These are phyloP conservation scores for Pangasius sanitwongsei DNA, from an alignment of 2,797 vertebrate genomes.

Conservation along the genomic window DNA sequence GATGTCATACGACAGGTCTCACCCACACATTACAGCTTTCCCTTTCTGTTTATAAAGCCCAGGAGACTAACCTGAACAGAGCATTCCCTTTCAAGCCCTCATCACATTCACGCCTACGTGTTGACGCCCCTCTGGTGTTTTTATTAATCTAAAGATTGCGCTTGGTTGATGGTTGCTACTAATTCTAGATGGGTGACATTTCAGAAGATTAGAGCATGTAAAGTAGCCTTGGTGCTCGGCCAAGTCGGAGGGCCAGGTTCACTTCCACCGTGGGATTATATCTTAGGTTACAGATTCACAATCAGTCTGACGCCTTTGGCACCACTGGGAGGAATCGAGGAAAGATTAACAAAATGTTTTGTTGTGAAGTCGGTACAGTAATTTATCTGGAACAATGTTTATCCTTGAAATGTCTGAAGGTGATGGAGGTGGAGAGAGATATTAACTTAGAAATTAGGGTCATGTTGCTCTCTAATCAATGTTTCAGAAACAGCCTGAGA, in stretches of 20 bases:
- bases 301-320: conserved; percentile 38
- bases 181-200: conserved; percentile 34
- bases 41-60: background rate
- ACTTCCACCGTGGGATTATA: conserved; percentile 13
- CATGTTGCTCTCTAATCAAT: conserved; percentile 21
- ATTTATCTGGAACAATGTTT: conserved; percentile 36
- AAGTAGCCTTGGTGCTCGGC: background rate
- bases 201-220: conserved; percentile 19
- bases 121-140: conserved; percentile 29
- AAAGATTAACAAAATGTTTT: conserved; percentile 50
- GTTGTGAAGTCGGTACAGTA: conserved; percentile 64
- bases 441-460: conserved; percentile 17
- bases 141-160: conserved; percentile 23
- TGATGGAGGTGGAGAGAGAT: conserved; percentile 5
- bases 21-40: background rate
- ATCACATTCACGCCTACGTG: conserved; percentile 23
- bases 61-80: background rate
- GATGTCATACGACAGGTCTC: background rate
- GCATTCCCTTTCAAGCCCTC: conserved; percentile 20
- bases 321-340: conserved; percentile 50
- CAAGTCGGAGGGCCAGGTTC: conserved; percentile 14
- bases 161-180: conserved; percentile 29
- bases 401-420: conserved; percentile 29
- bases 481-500: background rate
- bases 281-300: conserved; percentile 15